These are phyloP conservation scores for Rotaria macrura DNA, from an alignment of 2,888 invertebrate genomes.

Conservation along the genomic window DNA sequence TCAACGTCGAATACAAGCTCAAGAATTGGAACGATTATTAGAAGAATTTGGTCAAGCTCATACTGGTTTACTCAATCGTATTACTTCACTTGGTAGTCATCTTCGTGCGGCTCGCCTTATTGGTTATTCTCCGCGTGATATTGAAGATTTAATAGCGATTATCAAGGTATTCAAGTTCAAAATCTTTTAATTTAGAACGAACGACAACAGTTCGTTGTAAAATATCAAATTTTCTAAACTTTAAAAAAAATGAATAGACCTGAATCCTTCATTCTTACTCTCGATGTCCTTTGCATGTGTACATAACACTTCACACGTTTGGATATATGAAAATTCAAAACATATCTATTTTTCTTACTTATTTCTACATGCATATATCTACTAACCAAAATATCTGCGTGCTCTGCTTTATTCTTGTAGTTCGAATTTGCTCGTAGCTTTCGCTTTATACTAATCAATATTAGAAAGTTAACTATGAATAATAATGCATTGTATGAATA, in stretches of 20 bases:
- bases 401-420: neutral
- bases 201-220: too few species aligned
- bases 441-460: neutral
- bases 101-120: neutral
- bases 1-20: slow-evolving; percentile 4
- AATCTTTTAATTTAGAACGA: neutral
- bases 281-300: neutral
- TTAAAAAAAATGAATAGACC: too few species aligned
- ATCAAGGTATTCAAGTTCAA: neutral
- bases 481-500: neutral
- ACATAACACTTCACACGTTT: neutral
- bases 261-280: neutral
- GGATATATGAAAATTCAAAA: neutral
- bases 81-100: neutral
- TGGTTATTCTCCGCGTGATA: neutral
- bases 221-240: too few species aligned
- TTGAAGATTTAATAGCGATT: neutral
- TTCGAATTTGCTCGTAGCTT: neutral
- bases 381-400: neutral
- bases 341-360: neutral
- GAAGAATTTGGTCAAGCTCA: neutral
- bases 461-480: neutral
- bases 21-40: neutral
- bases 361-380: neutral
- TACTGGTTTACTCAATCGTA: neutral